Conservation (phyloP, 2,888 invertebrate species). For the Hofmannophila pseudospretella region DNA sequence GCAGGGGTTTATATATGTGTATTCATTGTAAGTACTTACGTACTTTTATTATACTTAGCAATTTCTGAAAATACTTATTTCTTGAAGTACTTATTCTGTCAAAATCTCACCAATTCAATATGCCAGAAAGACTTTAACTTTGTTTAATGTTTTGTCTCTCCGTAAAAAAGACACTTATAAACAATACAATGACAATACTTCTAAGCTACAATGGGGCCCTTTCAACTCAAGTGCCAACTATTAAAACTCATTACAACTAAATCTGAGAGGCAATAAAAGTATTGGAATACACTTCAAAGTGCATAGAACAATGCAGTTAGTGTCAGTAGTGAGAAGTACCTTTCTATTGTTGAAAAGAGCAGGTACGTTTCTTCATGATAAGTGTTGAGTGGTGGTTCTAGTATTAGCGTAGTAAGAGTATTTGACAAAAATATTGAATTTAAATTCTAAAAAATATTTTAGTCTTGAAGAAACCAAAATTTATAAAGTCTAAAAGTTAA, state of each 20-base stretch:
- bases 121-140: too few relatives aligned
- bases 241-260: not conserved
- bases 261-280: not conserved
- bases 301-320: not conserved
- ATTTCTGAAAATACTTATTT: too few relatives aligned
- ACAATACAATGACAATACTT: not conserved
- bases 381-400: not conserved
- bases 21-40: too few relatives aligned
- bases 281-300: not conserved
- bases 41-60: too few relatives aligned
- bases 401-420: too few relatives aligned
- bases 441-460: too few relatives aligned
- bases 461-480: too few relatives aligned
- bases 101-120: too few relatives aligned
- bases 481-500: too few relatives aligned
- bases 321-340: not conserved
- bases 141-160: too few relatives aligned
- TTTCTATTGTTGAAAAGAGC: not conserved
- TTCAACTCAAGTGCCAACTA: not conserved
- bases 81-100: too few relatives aligned
- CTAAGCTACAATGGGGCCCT: not conserved
- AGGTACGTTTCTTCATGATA: not conserved
- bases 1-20: constrained; percentile 18
- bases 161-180: not conserved
- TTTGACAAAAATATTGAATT: too few relatives aligned